These are phyloP conservation scores for Nannoperca obscura DNA, from an alignment of 2,797 vertebrate genomes.

Conservation along the genomic window DNA sequence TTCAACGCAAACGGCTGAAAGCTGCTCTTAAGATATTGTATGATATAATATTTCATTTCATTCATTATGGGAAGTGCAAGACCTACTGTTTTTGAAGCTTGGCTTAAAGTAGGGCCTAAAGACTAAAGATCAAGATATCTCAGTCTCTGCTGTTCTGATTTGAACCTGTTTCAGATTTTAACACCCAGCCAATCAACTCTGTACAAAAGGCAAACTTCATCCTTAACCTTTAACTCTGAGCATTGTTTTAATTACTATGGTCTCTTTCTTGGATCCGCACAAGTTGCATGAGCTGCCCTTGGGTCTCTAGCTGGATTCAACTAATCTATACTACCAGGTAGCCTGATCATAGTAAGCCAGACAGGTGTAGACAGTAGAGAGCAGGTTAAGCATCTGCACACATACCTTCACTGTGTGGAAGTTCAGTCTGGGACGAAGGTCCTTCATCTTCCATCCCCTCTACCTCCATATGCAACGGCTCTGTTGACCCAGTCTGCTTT, in stretches of 20 bases:
- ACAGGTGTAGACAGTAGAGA: not conserved
- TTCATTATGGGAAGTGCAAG: too few relatives aligned
- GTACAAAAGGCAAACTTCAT: not conserved
- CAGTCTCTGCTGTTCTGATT: not conserved
- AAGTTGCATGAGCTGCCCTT: not conserved
- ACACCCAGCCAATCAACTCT: not conserved
- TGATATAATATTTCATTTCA: too few relatives aligned
- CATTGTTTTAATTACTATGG: not conserved
- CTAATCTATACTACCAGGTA: not conserved
- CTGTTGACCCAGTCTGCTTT: slow-evolving; percentile 28
- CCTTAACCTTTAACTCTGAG: not conserved
- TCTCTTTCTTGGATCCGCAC: not conserved
- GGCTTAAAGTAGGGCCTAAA: not conserved
- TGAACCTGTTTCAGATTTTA: not conserved
- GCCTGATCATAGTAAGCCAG: not conserved
- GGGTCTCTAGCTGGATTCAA: not conserved
- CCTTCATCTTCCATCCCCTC: slow-evolving; percentile 70
- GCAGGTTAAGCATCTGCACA: not conserved
- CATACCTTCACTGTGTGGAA: slow-evolving; percentile 65
- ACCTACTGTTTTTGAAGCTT: not conserved
- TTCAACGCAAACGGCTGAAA: not conserved
- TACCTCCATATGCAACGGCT: slow-evolving; percentile 70
- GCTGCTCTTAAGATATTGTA: not conserved
- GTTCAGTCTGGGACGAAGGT: slow-evolving; percentile 58
- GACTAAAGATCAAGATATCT: not conserved